These are phyloP conservation scores for Rutilus rutilus DNA, from an alignment of 2,113 vertebrate genomes.

Conservation along the genomic window DNA sequence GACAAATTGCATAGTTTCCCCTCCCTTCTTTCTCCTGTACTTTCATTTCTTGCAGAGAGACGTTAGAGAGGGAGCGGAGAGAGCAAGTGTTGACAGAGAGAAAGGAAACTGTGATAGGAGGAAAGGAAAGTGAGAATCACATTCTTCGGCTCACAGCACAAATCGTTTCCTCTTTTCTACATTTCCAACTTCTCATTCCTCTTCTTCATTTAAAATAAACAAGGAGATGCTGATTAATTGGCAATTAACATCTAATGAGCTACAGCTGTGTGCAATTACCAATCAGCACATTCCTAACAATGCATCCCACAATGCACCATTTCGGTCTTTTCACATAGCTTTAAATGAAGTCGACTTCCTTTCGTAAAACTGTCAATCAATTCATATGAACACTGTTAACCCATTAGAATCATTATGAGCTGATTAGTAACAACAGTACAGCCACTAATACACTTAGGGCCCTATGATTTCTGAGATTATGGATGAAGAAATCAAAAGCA, in stretches of 20 bases:
- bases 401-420: neutral
- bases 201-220: constrained; percentile 55
- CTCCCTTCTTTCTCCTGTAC: neutral
- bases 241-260: constrained; percentile 78
- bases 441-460: neutral
- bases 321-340: neutral
- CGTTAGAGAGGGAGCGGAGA: neutral
- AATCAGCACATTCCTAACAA: constrained; percentile 56
- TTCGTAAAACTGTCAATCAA: constrained; percentile 7
- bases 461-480: neutral
- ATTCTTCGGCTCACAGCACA: neutral
- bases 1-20: neutral
- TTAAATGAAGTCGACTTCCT: neutral
- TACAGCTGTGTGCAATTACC: constrained; percentile 81
- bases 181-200: neutral
- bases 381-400: neutral
- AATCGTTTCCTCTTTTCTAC: constrained; percentile 20
- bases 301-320: constrained; percentile 20
- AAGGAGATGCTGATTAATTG: constrained; percentile 75
- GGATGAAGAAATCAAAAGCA: no score
- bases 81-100: constrained; percentile 39
- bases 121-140: constrained; percentile 4
- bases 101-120: constrained; percentile 48
- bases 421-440: neutral
- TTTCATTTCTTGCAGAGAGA: neutral